Base-by-base conservation (phyloP, 2,113 vertebrate genomes). In the Hyperopisus bebe region DNA sequence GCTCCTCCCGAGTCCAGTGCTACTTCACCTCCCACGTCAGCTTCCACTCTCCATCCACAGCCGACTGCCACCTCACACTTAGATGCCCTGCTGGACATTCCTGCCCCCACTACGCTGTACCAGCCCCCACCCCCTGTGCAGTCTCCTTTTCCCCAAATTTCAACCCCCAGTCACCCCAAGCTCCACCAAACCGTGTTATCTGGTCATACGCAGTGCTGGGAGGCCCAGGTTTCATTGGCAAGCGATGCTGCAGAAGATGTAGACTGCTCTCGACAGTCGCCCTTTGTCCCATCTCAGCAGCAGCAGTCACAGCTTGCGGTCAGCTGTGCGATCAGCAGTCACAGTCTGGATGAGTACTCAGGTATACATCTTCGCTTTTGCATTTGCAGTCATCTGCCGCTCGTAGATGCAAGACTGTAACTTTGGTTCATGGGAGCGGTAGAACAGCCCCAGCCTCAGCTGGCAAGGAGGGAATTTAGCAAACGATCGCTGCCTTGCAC, bases 21-120 rank as follows among this genome's bases (percentile, higher is more conserved):
- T 86, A 17, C 90, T 90, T 0, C 90, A 85, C 31, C 91, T 5
- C 6, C 31, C 62, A 42, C 92, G 1, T 87, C 94, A 27, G 51
- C 93, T n/a, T 86, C 92, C 0, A 83, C 94, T 9, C 94, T 95
- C 50, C 94, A 95, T 91, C 91, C 94, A 9, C 15, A 31, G 44
- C 19, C 46, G 10, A 95, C 94, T 92, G 95, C 92, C 90, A 96
- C 94, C 91, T 96, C 95, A 10, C 95, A 96, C 92, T 92, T 96
- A 90, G 96, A 96, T 83, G 95, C 95, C 10, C 94, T 96, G 4
- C 92, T 96, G 47, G 96, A 95, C 9, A 94, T 95, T 15, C 95
- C 96, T 62, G 94, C 95, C 91, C 94, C 95, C 0, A 94, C 95
- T 66, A 95, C 95, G 88, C 13, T 93, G 31, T 95, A 95, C 91